Percentiles rank a stretch among this genome's conserved stretches.
These are phyloP conservation scores for Bruchidius siliquastri DNA, from an alignment of 2,888 invertebrate species.

Conservation along the genomic window DNA sequence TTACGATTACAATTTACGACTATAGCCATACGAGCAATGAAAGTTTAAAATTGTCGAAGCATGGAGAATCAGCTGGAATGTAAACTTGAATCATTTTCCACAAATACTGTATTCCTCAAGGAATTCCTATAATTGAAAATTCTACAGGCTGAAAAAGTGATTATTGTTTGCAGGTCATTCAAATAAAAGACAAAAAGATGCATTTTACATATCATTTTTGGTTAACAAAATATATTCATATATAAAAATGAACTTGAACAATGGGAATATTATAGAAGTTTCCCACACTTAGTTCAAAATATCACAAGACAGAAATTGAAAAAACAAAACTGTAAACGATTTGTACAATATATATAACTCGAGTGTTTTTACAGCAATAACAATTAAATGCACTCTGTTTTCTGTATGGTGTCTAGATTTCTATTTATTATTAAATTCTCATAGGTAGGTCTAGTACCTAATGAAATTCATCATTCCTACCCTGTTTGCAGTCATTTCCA, in stretches of 20 bases:
- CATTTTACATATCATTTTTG: background rate
- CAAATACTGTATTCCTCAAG: too few species aligned
- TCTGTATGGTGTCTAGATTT: background rate
- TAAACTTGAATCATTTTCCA: too few species aligned
- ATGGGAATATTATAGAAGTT: background rate
- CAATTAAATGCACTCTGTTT: background rate
- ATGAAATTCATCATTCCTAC: background rate
- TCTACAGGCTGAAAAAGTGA: too few species aligned
- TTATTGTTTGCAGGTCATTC: background rate
- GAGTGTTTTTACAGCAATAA: background rate
- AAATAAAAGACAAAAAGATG: background rate
- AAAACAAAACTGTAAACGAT: background rate
- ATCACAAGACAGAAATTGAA: background rate
- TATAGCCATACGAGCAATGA: too few species aligned
- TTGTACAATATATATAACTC: background rate
- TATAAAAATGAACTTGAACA: background rate
- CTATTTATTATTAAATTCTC: background rate
- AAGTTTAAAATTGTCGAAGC: too few species aligned
- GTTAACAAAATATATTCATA: background rate
- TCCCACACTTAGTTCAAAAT: background rate
- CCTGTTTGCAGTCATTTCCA: background rate
- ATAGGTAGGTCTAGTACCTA: background rate
- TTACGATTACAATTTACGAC: too few species aligned
- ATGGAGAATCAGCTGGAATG: too few species aligned
- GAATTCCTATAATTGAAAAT: too few species aligned